Base-by-base conservation (phyloP, 37 sponge, comb jelly and placozoan species). In the Axinella damicornis region DNA sequence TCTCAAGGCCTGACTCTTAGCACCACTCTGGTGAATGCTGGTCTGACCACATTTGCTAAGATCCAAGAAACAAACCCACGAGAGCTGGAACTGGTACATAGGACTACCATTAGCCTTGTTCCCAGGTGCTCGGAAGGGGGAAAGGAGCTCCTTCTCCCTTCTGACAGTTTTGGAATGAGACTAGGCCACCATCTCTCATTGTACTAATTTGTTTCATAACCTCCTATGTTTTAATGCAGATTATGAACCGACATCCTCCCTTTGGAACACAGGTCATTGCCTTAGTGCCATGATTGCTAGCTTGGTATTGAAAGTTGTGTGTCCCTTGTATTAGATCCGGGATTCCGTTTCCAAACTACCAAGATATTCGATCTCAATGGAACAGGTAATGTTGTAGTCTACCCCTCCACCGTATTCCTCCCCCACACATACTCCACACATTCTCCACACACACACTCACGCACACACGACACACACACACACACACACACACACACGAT, bases 11-110 rank as follows among this genome's bases (percentile, higher is more conserved):
- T 90, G 56, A 84, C 91, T 0, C 54, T 95, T 37, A 87, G 95
- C 35, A 95, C 90, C 32, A 83, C 91, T 28, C 88, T 99, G 77
- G 99, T 96, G n/a, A 97, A 99, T 92, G 97, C 99, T 70, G 97
- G 99, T 2, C 85, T 97, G 41, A 95, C 87, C 25, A 76, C 85
- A 21, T 93, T 99, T 34, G 41, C 80, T 18, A 93, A 93, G 63
- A 62, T 99, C 2, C 41, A 53, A 2, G 68, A 72, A 2, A 84
- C 93, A 28, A 92, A 91, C 57, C 97, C 99, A n/a, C 78, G 99
- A 59, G 96, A 99, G 76, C 85, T 99, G 22, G 99, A 99, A 74
- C 55, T 96, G 79, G 94, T 96, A 39, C 59, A 73, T n/a, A n/a
- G n/a, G n/a, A n/a, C n/a, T n/a, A n/a, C n/a, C n/a, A n/a, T n/a